Evolutionary conservation across 2,888 invertebrate genomes (phyloP), one percentile per base, ranked within the genome.

Genomic region (Ophion ellenae): DNA sequence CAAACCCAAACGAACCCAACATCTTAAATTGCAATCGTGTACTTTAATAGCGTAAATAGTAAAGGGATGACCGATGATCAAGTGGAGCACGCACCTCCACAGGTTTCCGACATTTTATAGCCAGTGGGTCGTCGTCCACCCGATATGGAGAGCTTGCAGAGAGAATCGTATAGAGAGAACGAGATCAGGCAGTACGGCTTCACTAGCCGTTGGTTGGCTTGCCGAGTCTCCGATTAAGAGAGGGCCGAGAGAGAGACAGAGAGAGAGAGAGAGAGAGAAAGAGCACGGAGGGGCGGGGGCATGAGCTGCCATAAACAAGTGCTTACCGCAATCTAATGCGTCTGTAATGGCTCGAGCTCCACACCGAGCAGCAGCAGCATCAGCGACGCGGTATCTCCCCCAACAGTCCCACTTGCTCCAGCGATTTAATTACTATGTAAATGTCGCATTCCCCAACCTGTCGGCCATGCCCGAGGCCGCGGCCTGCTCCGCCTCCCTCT

Each of bases 341-440:
- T 93, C 94, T 93, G 93, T 94, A 94, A 94, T 94, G 94, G 94
- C 92, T 93, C 92, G 92, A 91, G 92, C 92, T 91, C 92, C 86
- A 86, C 83, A 76, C 85, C 75, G 83, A 81, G 86, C 81, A 81
- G 73, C 83, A 85, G 77, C 84, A 80, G 80, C 79, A 82, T 47
- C 70, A 83, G 71, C 76, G 69, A 79, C 86, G 83, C 91, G 89
- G 93, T 93, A 93, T 93, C 93, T 93, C 92, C 92, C 93, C 92
- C 92, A 91, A 89, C 90, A 92, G 92, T 91, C 91, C 92, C 93
- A 92, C 93, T 93, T 92, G 93, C 92, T 93, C 91, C 91, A 92
- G 92, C 94, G 93, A 94, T 94, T 94, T 94, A 94, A 94, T 94
- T 94, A 94, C 94, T 94, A 94, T 94, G 94, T 94, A 94, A 94